These are phyloP conservation scores for Bradypodion ventrale DNA, from an alignment of 2,797 vertebrate genomes.

Conservation along the genomic window DNA sequence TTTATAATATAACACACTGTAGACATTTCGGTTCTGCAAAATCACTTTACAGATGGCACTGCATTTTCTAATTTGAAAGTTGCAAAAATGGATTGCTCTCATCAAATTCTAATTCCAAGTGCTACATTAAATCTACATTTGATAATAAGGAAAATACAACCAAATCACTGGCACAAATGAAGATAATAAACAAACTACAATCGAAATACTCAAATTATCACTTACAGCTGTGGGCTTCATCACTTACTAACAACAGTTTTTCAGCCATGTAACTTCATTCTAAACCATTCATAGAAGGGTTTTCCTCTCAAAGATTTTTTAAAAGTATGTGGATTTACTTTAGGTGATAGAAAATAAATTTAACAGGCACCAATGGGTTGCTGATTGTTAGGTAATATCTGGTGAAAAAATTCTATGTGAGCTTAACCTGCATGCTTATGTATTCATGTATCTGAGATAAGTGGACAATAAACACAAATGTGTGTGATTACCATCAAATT, in stretches of 20 bases:
- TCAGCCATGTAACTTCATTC: not conserved
- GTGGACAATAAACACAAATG: not conserved
- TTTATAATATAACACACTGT: not conserved
- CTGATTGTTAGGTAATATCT: not conserved
- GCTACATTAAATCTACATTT: slow-evolving; percentile 3
- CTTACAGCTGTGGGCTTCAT: not conserved
- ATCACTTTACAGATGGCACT: slow-evolving; percentile 33
- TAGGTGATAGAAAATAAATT: not conserved
- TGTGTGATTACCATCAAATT: not conserved
- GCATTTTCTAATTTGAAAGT: not conserved
- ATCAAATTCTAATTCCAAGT: slow-evolving; percentile 5
- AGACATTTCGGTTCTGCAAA: fast-evolving
- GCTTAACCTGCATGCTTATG: not conserved
- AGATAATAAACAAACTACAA: slow-evolving; percentile 8
- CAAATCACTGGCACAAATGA: slow-evolving; percentile 24
- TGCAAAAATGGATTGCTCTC: not conserved
- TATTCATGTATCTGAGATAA: not conserved
- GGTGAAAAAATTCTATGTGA: not conserved
- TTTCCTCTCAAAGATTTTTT: not conserved
- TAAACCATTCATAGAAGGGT: not conserved
- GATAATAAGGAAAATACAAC: slow-evolving; percentile 15
- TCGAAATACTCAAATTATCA: slow-evolving; percentile 20
- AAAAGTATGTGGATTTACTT: not conserved
- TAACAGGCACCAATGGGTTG: not conserved
- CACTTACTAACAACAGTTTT: not conserved